Percentiles rank a stretch among this genome's conserved stretches.
These are phyloP conservation scores for Plebejus anna DNA, from an alignment of 2,888 invertebrate species.

Conservation along the genomic window DNA sequence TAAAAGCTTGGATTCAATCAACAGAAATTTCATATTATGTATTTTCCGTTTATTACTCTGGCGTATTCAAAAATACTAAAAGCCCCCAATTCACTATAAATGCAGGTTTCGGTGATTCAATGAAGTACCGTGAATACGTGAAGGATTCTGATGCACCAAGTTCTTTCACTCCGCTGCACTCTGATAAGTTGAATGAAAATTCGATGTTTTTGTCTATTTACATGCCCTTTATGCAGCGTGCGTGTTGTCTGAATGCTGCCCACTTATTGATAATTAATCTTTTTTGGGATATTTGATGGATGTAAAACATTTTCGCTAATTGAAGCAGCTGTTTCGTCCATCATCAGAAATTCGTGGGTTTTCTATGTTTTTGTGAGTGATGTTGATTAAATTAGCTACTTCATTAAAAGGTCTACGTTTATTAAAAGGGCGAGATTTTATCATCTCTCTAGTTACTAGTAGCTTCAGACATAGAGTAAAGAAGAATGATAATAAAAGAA, in stretches of 20 bases:
- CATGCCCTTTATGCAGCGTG: conserved; percentile 44
- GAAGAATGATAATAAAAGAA: not conserved
- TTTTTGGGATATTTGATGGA: conserved; percentile 22
- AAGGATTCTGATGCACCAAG: conserved; percentile 55
- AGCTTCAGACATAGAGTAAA: not conserved
- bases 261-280: conserved; percentile 33
- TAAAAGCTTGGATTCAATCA: conserved; percentile 12
- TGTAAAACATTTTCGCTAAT: conserved; percentile 24
- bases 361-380: conserved; percentile 17
- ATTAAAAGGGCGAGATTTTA: not conserved
- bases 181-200: conserved; percentile 40
- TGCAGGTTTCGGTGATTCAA: conserved; percentile 69
- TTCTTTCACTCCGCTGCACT: conserved; percentile 43
- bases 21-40: conserved; percentile 34
- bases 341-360: conserved; percentile 13
- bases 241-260: conserved; percentile 31
- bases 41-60: conserved; percentile 32
- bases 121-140: conserved; percentile 68
- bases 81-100: conserved; percentile 49
- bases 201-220: conserved; percentile 46
- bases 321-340: conserved; percentile 23
- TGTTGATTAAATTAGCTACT: conserved; percentile 18
- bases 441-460: not conserved
- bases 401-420: not conserved
- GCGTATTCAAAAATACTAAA: conserved; percentile 32